Conservation (phyloP, 2,888 invertebrate species). For the Strigamia transsilvanica region DNA sequence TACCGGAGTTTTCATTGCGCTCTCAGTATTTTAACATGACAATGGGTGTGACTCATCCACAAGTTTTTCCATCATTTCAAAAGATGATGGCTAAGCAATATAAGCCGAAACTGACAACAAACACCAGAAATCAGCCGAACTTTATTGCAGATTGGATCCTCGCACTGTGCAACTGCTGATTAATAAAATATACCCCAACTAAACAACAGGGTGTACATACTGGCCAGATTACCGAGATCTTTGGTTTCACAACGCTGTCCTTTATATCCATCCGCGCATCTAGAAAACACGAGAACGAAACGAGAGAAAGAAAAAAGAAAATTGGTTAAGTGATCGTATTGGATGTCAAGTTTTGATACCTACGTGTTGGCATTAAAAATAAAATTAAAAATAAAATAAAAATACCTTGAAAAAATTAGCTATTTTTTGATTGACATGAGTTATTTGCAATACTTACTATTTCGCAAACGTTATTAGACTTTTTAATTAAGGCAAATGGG, state of each 20-base stretch:
- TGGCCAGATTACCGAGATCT: conserved; percentile 39
- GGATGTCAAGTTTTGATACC: not conserved
- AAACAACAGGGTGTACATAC: conserved; percentile 12
- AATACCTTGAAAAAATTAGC: not conserved
- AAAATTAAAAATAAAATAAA: not conserved
- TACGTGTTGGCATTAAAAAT: not conserved
- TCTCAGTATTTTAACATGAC: conserved; percentile 33
- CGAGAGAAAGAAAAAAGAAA: not conserved
- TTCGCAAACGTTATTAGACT: too few species aligned
- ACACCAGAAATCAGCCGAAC: not conserved
- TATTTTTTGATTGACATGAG: not conserved
- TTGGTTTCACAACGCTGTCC: conserved; percentile 51
- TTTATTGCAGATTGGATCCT: not conserved
- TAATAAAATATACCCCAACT: not conserved
- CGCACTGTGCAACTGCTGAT: too few species aligned
- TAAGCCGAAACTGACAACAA: not conserved
- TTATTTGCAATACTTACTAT: too few species aligned
- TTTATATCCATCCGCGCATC: conserved; percentile 46
- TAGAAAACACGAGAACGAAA: not conserved
- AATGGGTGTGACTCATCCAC: conserved; percentile 41
- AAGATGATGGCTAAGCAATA: not conserved
- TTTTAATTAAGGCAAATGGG: too few species aligned
- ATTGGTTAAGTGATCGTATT: not conserved
- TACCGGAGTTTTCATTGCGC: conserved; percentile 13
- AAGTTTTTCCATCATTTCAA: not conserved